phyloP scores from a whole-genome alignment of 1,140 invertebrate genomes.

The Ceratosolen fusciceps region DNA sequence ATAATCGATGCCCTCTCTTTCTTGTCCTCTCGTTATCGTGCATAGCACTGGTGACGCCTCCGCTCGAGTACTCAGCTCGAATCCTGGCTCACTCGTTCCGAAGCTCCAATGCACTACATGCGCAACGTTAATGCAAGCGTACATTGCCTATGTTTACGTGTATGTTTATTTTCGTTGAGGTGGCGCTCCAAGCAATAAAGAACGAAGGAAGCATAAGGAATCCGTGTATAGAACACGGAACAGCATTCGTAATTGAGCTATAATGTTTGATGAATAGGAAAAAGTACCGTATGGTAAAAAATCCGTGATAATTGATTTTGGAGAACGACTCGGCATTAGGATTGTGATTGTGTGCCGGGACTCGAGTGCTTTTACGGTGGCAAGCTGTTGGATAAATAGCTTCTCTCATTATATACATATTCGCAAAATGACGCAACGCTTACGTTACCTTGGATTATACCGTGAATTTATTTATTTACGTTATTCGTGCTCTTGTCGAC shows the following conservation, averaged over 20 bases:
- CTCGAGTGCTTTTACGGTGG: not conserved
- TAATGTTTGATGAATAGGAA: slow-evolving; percentile 2
- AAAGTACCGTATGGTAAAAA: slow-evolving; percentile 46
- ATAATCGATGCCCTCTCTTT: too few relatives aligned
- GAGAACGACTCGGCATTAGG: not conserved
- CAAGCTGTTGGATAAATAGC: not conserved
- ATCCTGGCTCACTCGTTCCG: too few relatives aligned
- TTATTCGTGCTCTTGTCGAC: not conserved
- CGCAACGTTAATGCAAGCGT: not conserved
- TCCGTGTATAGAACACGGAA: slow-evolving; percentile 5
- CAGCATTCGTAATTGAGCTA: not conserved
- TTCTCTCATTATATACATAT: slow-evolving; percentile 21
- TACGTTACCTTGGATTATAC: slow-evolving; percentile 27
- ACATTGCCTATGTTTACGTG: not conserved
- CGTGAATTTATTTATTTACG: slow-evolving; percentile 28
- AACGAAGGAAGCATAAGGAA: not conserved
- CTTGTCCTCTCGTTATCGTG: too few relatives aligned
- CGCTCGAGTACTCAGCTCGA: too few relatives aligned
- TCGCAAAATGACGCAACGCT: slow-evolving; percentile 43
- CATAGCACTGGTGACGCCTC: too few relatives aligned
- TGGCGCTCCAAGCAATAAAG: slow-evolving; percentile 35
- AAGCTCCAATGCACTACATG: not conserved
- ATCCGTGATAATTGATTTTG: slow-evolving; percentile 20
- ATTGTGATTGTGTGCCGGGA: not conserved
- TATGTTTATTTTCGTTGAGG: slow-evolving; percentile 37